Evolutionary conservation across 2,888 invertebrate species (phyloP).

Genomic region (Thecocarcelia acutangulata): DNA sequence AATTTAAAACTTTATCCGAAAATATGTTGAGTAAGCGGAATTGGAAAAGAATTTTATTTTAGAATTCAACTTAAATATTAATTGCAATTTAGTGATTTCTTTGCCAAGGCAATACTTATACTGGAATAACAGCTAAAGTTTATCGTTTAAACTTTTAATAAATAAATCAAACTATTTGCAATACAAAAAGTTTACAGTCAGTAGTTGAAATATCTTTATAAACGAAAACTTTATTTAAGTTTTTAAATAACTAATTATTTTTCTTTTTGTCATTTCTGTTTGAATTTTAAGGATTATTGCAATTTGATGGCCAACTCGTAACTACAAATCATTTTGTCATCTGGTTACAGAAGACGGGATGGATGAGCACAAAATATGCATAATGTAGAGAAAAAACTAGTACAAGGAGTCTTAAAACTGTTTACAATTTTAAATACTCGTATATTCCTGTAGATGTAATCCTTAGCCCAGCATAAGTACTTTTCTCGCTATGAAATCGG

Average conservation of each 20-base stretch:
- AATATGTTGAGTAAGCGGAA: not conserved
- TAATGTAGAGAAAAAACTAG: too few relatives aligned
- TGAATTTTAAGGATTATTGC: conserved; percentile 12
- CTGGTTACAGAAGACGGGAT: not conserved
- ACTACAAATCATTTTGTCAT: conserved; percentile 20
- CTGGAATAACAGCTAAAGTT: conserved; percentile 8
- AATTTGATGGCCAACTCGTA: conserved; percentile 24
- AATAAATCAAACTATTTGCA: not conserved
- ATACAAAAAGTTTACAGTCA: not conserved
- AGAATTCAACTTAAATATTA: conserved; percentile 33
- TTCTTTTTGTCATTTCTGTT: conserved; percentile 22
- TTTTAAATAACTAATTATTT: conserved; percentile 6
- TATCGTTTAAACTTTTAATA: conserved; percentile 1
- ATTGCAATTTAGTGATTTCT: conserved; percentile 48
- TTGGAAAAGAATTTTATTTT: not conserved
- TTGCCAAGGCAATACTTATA: conserved; percentile 22
- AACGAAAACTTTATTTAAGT: not conserved
- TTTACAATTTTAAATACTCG: too few relatives aligned
- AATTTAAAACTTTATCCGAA: conserved; percentile 15
- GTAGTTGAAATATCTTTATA: not conserved
- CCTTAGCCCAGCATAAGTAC: too few relatives aligned
- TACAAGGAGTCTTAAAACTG: too few relatives aligned
- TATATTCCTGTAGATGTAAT: too few relatives aligned
- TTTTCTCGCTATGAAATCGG: too few relatives aligned
- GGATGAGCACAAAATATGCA: not conserved